Evolutionary conservation across 2,113 vertebrate species (phyloP).

Genomic region (Nibea coibor): DNA sequence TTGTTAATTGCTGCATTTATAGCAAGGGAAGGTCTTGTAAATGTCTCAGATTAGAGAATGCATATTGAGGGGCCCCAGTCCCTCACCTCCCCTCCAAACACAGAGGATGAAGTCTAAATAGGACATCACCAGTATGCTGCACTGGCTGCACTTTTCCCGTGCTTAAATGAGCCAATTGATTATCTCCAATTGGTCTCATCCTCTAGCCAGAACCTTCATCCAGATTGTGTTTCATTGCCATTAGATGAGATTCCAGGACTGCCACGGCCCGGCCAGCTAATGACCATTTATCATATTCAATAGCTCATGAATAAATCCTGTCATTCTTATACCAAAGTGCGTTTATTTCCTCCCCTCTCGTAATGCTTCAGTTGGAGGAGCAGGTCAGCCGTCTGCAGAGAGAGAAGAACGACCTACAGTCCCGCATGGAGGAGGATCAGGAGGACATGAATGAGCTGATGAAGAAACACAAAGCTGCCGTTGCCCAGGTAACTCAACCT

Average conservation of each 20-base stretch:
- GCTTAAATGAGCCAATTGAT: constrained; percentile 82
- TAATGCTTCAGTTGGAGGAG: constrained; percentile 90
- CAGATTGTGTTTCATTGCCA: constrained; percentile 72
- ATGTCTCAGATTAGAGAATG: constrained; percentile 72
- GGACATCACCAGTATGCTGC: constrained; percentile 70
- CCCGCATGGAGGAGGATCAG: constrained; percentile 96
- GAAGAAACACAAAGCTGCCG: constrained; percentile 98
- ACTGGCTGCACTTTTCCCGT: constrained; percentile 64
- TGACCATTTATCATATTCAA: constrained; percentile 79
- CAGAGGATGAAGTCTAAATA: constrained; percentile 67
- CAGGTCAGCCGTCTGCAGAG: constrained; percentile 95
- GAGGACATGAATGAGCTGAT: constrained; percentile 99
- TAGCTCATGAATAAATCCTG: constrained; percentile 75
- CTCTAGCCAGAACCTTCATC: constrained; percentile 66
- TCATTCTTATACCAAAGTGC: constrained; percentile 38
- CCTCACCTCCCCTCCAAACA: constrained; percentile 28
- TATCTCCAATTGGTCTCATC: constrained; percentile 78
- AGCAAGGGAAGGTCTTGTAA: constrained; percentile 69
- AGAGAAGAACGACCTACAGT: constrained; percentile 97
- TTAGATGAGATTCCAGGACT: constrained; percentile 74
- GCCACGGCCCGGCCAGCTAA: constrained; percentile 63
- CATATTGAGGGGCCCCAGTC: constrained; percentile 52
- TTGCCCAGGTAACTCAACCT: constrained; percentile 89
- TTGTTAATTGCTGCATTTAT: constrained; percentile 80
- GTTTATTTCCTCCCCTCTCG: constrained; percentile 28